phyloP scores from a whole-genome alignment of 2,797 vertebrate genomes.

The Alosa sapidissima region DNA sequence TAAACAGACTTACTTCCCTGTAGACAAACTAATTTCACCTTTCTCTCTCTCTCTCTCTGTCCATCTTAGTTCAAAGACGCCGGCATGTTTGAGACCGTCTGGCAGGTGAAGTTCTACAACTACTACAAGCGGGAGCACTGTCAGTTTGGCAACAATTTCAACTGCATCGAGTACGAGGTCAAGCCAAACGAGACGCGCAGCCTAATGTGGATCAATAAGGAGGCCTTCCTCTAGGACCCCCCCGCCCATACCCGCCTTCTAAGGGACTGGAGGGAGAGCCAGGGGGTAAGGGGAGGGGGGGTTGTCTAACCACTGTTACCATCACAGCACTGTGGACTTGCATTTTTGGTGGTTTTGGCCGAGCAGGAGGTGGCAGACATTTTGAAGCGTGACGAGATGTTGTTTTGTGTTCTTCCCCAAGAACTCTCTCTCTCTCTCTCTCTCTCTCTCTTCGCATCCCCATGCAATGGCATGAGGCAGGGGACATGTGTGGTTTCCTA shows the following conservation, averaged over 20 bases:
- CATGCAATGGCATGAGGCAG: too few species aligned
- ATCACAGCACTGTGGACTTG: constrained; percentile 41
- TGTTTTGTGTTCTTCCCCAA: not conserved
- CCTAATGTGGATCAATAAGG: constrained; percentile 99
- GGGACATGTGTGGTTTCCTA: too few species aligned
- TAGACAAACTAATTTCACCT: not conserved
- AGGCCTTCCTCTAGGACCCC: constrained; percentile 79
- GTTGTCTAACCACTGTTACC: constrained; percentile 30
- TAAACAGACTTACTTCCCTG: too few species aligned
- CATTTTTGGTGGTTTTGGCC: constrained; percentile 16
- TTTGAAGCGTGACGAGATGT: not conserved
- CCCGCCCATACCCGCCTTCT: not conserved
- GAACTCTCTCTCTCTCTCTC: not conserved
- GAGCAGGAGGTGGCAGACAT: not conserved
- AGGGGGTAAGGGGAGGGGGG: too few species aligned
- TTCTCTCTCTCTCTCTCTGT: not conserved
- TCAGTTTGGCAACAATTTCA: constrained; percentile 96
- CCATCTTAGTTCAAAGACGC: constrained; percentile 79
- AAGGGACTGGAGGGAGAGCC: not conserved
- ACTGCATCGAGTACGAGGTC: constrained; percentile 92
- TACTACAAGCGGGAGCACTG: constrained; percentile 99
- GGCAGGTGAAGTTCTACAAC: constrained; percentile 99
- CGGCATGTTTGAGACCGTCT: constrained; percentile 92
- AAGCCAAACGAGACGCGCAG: constrained; percentile 98
- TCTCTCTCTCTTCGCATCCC: not conserved